Evolutionary conservation across 1,140 invertebrate species (phyloP).

Genomic region (Nebria ingens): DNA sequence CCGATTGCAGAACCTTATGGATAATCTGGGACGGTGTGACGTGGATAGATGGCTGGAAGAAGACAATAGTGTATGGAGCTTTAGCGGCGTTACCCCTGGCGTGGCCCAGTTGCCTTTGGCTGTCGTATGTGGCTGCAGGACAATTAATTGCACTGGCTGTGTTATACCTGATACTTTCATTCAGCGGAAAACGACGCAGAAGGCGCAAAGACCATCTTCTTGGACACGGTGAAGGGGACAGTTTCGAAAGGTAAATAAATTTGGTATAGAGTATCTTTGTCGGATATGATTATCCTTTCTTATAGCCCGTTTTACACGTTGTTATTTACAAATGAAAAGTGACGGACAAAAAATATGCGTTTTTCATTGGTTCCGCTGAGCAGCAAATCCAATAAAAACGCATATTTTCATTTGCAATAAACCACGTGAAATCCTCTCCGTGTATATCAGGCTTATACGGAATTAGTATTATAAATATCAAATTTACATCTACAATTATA

Average conservation of each 20-base stretch:
- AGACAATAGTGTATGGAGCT: conserved; percentile 27
- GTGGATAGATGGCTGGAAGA: conserved; percentile 30
- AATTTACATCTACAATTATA: no score
- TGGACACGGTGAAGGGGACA: conserved; percentile 25
- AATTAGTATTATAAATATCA: no score
- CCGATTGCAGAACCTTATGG: conserved; percentile 24
- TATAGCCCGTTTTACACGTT: no score
- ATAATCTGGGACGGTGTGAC: conserved; percentile 24
- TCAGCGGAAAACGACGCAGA: conserved; percentile 18
- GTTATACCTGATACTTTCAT: conserved; percentile 25
- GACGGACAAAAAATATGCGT: no score
- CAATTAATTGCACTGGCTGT: conserved; percentile 26
- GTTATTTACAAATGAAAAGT: no score
- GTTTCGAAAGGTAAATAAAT: conserved; percentile 31
- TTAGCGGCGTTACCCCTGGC: conserved; percentile 26
- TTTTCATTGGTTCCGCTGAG: no score
- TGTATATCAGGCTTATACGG: no score
- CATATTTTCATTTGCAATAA: no score
- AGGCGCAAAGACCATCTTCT: conserved; percentile 23
- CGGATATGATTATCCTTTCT: no score
- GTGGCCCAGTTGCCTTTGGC: conserved; percentile 30
- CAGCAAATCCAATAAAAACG: no score
- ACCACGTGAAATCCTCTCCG: no score
- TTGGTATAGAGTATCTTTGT: no score
- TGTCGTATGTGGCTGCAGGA: conserved; percentile 28